Base-by-base conservation (phyloP, 2,888 invertebrate species). In the Harmothoe impar region DNA sequence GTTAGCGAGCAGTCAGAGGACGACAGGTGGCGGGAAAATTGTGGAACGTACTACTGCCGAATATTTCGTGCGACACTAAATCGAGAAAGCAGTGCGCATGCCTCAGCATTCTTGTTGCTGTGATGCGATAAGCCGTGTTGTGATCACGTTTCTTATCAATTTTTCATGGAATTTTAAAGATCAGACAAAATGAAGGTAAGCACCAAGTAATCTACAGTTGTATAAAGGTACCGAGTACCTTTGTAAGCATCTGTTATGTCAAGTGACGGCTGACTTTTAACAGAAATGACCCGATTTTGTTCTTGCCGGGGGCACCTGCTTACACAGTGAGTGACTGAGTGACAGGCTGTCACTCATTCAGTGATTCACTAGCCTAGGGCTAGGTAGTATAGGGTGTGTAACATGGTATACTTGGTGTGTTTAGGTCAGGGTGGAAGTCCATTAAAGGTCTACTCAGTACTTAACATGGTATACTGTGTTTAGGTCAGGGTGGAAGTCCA, bases 41-140 rank as follows among this genome's bases (percentile, higher is more conserved):
- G 23, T 62, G 31, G 5, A 72, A n/a, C 25, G 20, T 15, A 29
- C 29, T 5, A 29, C 72, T 15, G 68, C 20, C 20, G 17, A 84
- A 35, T n/a, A 51, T 84, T 84, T 43, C 35, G 52, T 84, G 33
- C 43, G 84, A 84, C 84, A 84, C 43, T 7, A 35, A 3, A 17
- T 25, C 43, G 3, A 5, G 20, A 20, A 15, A 29, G 84, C 43
- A 77, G 35, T 90, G 90, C 90, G 90, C 90, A 81, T 90, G 90
- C 54, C 23, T 54, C 15, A 31, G 90, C 90, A 90, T 90, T 90
- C 90, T 77, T 78, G 90, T 90, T 90, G 90, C 90, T 81, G 90
- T 51, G 90, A 54, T 77, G 89, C 89, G 62, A 25, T 72, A n/a
- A 1, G 43, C 17, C 0, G 12, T 23, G 84, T 51, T 84, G 10